Base-by-base conservation (phyloP, 2,888 invertebrate genomes). In the Dendrolimus houi region DNA sequence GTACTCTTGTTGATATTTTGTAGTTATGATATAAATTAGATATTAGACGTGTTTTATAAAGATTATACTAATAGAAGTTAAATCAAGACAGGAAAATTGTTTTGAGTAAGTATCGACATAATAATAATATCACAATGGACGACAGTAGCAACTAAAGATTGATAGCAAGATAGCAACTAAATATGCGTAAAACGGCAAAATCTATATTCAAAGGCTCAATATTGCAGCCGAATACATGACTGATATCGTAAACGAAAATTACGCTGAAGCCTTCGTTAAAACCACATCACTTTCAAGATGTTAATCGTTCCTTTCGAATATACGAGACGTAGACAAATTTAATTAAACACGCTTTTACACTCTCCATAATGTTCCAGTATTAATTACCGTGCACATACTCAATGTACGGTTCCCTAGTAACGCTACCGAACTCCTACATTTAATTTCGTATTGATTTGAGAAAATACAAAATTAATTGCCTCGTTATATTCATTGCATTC, bases 251-350 rank as follows among this genome's bases (percentile, higher is more conserved):
- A 66, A 64, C 65, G 64, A 56, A 70, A 74, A 76, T 77, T 74
- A 72, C 69, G 64, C 61, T 59, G 62, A 65, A 47, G 67, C 64
- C 71, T 67, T 65, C 66, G 59, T 58, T 60, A 64, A 65, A 66
- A 77, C 77, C 80, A 59, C 79, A 76, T 65, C 64, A 75, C 81
- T 82, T 74, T 78, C 74, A 75, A 72, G 72, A 76, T 75, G 76
- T 78, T 84, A 85, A 85, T 86, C 83, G 80, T 67, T 72, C 79
- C 79, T 77, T 81, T 85, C 79, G 81, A 82, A 82, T 74, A 78
- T 63, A 73, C 70, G 77, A 12, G 47, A 77, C 77, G 78, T 65
- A 77, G 77, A 78, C 80, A 79, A 83, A 86, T 84, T 84, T 81
- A 84, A 85, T 85, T 84, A 83, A 82, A 81, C 76, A 79, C 66